These are phyloP conservation scores for Phylloscopus trochilus DNA, from an alignment of 2,113 vertebrate species.

Conservation along the genomic window DNA sequence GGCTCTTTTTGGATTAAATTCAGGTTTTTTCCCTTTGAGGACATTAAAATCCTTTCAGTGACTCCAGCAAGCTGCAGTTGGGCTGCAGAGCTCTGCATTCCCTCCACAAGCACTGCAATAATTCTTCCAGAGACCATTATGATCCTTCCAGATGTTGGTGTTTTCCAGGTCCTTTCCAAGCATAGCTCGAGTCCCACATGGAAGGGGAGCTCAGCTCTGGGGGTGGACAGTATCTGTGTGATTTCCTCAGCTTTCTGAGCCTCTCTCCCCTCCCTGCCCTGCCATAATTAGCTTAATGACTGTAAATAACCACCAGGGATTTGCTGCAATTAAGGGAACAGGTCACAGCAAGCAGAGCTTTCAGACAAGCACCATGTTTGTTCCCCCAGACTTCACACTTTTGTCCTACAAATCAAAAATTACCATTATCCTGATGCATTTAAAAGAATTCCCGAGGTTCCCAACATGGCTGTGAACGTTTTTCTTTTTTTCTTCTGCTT, in stretches of 20 bases:
- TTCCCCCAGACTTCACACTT: not conserved
- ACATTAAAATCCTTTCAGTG: not conserved
- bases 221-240: conserved; percentile 69
- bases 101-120: conserved; percentile 2
- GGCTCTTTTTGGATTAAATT: not conserved
- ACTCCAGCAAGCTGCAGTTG: not conserved
- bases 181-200: conserved; percentile 37
- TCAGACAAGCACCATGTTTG: not conserved
- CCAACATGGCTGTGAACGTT: rapidly evolving
- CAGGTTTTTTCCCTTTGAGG: not conserved
- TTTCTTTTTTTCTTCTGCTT: not conserved
- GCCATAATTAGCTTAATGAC: conserved; percentile 68
- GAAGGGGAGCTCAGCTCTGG: conserved; percentile 66
- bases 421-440: not conserved
- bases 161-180: conserved; percentile 35
- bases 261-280: conserved; percentile 13
- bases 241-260: conserved; percentile 69
- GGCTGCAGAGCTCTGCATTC: conserved; percentile 31
- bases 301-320: conserved; percentile 59
- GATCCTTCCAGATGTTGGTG: conserved; percentile 57
- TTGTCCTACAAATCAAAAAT: not conserved
- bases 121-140: conserved; percentile 6
- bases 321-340: conserved; percentile 2
- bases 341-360: conserved; percentile 29
- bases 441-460: not conserved